These are phyloP conservation scores for Herpetotheres cachinnans DNA, from an alignment of 2,113 vertebrate genomes.

Conservation along the genomic window DNA sequence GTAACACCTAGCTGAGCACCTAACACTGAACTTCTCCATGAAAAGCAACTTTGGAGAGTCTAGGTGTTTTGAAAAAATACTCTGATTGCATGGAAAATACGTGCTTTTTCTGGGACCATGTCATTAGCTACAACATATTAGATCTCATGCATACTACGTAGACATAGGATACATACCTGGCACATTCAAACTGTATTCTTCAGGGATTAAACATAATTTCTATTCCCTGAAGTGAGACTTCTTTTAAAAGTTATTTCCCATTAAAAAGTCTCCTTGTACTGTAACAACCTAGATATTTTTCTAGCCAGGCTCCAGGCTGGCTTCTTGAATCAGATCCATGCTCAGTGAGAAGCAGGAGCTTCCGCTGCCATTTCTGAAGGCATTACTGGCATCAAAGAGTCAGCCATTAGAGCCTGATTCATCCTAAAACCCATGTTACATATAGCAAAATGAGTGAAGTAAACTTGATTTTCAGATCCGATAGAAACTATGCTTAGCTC, in stretches of 20 bases:
- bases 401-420: not conserved
- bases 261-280: not conserved
- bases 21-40: not conserved
- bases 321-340: not conserved
- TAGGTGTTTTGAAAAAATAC: not conserved
- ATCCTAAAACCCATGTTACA: not conserved
- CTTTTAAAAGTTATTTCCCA: not conserved
- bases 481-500: not conserved
- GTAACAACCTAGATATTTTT: not conserved
- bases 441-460: not conserved
- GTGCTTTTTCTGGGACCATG: not conserved
- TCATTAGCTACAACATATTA: not conserved
- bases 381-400: not conserved
- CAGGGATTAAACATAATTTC: not conserved
- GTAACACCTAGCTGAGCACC: not conserved
- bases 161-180: not conserved
- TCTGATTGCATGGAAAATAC: not conserved
- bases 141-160: not conserved
- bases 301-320: not conserved
- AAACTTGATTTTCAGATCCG: not conserved
- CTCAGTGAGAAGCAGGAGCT: not conserved
- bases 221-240: not conserved
- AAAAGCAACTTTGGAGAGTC: not conserved
- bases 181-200: not conserved
- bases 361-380: not conserved